These are phyloP conservation scores for Cricetomys ansorgei DNA, from an alignment of 2,113 vertebrate species.

Conservation along the genomic window DNA sequence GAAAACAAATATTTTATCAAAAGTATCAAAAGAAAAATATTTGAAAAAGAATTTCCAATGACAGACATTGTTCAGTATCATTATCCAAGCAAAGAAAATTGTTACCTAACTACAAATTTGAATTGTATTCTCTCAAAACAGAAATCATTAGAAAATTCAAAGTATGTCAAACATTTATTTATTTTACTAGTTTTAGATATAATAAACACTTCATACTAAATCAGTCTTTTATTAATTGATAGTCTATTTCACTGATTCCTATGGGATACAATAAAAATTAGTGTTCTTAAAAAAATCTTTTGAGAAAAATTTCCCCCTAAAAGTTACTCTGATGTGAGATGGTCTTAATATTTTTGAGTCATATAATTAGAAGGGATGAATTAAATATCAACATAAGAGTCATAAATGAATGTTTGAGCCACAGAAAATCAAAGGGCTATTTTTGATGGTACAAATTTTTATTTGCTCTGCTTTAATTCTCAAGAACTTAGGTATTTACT, in stretches of 20 bases:
- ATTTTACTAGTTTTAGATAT: constrained; percentile 23
- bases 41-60: constrained; percentile 18
- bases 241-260: constrained; percentile 25
- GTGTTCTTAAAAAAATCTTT: background rate
- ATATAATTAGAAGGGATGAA: background rate
- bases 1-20: constrained; percentile 32
- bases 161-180: background rate
- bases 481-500: background rate
- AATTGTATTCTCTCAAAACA: constrained; percentile 46
- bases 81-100: constrained; percentile 15
- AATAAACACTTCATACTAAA: background rate
- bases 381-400: constrained; percentile 32
- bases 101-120: background rate
- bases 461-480: constrained; percentile 25
- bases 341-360: constrained; percentile 21
- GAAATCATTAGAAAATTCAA: constrained; percentile 36
- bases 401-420: constrained; percentile 14
- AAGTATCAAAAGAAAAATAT: constrained; percentile 27
- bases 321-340: constrained; percentile 32
- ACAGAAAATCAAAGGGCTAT: background rate
- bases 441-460: constrained; percentile 16
- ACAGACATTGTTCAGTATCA: background rate
- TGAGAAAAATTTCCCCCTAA: background rate
- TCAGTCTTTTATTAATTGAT: background rate
- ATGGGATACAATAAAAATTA: constrained; percentile 25